Conservation (phyloP, 1,140 invertebrate genomes). For the Lepidostoma basale region DNA sequence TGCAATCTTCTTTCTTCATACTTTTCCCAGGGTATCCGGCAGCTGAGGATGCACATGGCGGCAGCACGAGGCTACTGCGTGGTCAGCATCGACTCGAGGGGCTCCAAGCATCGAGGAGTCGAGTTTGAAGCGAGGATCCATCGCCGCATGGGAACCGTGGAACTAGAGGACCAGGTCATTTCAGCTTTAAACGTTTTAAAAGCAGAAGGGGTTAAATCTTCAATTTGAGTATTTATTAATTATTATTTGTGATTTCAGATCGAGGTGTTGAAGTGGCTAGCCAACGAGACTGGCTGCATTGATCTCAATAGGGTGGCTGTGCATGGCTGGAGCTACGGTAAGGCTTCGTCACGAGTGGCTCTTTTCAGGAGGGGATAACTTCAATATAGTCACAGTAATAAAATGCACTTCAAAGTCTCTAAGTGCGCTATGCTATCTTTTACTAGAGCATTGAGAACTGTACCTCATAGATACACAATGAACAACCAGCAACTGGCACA, state of each 20-base stretch:
- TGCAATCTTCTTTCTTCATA: background rate
- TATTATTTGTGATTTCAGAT: conserved; percentile 60
- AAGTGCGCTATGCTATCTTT: too few species aligned
- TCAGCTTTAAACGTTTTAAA: background rate
- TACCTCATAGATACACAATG: too few species aligned
- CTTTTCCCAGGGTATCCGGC: conserved; percentile 76
- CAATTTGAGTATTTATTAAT: background rate
- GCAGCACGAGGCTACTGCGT: conserved; percentile 97
- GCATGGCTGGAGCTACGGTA: conserved; percentile 98
- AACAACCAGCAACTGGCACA: too few species aligned
- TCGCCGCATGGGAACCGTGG: conserved; percentile 91
- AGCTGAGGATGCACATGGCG: conserved; percentile 92
- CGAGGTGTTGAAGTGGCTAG: conserved; percentile 89
- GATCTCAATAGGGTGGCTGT: conserved; percentile 93
- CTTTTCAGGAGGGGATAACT: too few species aligned
- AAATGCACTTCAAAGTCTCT: too few species aligned
- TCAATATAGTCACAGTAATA: too few species aligned
- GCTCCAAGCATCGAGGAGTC: conserved; percentile 90
- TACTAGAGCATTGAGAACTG: too few species aligned
- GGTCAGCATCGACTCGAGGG: conserved; percentile 92
- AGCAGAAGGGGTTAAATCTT: background rate
- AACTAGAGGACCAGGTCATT: conserved; percentile 87
- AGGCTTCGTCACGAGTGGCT: too few species aligned
- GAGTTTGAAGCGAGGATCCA: conserved; percentile 90
- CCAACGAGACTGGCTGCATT: conserved; percentile 83